phyloP scores from a whole-genome alignment of 92 coral and sea anemone genomes.

The Virgularia gustaviana region DNA sequence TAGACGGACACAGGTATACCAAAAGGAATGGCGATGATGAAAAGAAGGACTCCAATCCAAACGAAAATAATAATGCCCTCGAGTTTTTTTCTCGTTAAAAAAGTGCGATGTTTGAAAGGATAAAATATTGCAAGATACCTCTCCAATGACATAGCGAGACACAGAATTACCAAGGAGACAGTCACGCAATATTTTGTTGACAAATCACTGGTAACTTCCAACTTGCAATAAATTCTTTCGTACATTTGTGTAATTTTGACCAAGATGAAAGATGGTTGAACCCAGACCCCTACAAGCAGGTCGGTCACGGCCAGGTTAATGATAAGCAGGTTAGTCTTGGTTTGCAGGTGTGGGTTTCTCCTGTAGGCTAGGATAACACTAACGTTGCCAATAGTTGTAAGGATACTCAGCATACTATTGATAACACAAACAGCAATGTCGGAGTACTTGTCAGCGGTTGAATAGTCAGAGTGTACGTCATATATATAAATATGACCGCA shows the following conservation, averaged over 20 bases:
- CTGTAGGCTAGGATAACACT: conserved; percentile 28
- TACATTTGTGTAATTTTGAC: conserved; percentile 22
- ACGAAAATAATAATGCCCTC: background rate
- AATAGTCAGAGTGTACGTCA: background rate
- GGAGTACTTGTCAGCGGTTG: background rate
- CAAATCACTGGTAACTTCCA: conserved; percentile 22
- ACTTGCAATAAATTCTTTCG: conserved; percentile 7
- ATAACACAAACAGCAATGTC: conserved; percentile 28
- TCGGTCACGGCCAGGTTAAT: conserved; percentile 39
- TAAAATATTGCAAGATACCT: conserved; percentile 25
- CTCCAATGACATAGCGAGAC: conserved; percentile 8
- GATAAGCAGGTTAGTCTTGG: conserved; percentile 25
- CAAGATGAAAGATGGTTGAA: conserved; percentile 35
- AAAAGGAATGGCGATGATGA: background rate
- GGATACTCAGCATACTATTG: conserved; percentile 22
- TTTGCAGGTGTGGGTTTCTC: conserved; percentile 23
- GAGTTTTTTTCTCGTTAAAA: conserved; percentile 13
- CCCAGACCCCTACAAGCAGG: conserved; percentile 26
- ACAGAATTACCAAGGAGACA: conserved; percentile 18
- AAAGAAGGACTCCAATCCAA: conserved; percentile 1
- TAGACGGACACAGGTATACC: conserved; percentile 2
- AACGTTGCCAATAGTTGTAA: conserved; percentile 12
- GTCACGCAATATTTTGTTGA: conserved; percentile 4
- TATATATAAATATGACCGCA: conserved; percentile 7
- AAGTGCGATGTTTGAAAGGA: conserved; percentile 15